Evolutionary conservation across 1,140 invertebrate genomes (phyloP).

Genomic region (Thalassaphorura encarpata): DNA sequence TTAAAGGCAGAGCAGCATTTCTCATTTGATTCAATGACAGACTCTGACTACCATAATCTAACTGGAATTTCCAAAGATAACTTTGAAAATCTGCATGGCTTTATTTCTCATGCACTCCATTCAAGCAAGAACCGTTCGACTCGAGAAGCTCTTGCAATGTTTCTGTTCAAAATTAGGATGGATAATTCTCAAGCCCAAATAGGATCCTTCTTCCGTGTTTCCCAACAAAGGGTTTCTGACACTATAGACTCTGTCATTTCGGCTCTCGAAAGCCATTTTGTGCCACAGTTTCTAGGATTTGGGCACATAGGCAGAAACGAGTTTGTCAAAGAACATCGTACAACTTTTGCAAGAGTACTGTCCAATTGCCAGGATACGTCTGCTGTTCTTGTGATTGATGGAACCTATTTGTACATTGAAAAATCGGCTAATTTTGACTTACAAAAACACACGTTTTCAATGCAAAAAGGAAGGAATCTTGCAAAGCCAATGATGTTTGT

Average conservation of each 20-base stretch:
- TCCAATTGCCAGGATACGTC: neutral
- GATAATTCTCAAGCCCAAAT: constrained; percentile 12
- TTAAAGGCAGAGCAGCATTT: too few species aligned
- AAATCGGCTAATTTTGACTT: neutral
- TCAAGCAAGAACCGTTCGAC: neutral
- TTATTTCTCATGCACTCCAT: neutral
- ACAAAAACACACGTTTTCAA: constrained; percentile 1
- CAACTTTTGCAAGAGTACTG: neutral
- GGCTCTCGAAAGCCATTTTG: constrained; percentile 6
- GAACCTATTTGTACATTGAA: constrained; percentile 12
- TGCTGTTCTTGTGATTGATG: neutral
- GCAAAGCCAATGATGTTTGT: constrained; percentile 17
- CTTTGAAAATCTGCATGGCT: too few species aligned
- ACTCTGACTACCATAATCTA: too few species aligned
- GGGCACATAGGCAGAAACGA: neutral
- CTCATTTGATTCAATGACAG: too few species aligned
- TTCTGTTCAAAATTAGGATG: constrained; percentile 16
- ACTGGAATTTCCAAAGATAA: neutral
- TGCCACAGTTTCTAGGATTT: constrained; percentile 10
- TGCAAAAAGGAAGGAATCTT: constrained; percentile 6
- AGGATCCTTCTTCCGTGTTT: neutral
- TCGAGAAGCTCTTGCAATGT: constrained; percentile 13
- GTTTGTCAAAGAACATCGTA: neutral
- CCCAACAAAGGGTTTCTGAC: neutral
- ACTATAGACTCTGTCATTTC: neutral